Evolutionary conservation across 1,140 invertebrate genomes (phyloP).

Genomic region (Drosophila truncata): DNA sequence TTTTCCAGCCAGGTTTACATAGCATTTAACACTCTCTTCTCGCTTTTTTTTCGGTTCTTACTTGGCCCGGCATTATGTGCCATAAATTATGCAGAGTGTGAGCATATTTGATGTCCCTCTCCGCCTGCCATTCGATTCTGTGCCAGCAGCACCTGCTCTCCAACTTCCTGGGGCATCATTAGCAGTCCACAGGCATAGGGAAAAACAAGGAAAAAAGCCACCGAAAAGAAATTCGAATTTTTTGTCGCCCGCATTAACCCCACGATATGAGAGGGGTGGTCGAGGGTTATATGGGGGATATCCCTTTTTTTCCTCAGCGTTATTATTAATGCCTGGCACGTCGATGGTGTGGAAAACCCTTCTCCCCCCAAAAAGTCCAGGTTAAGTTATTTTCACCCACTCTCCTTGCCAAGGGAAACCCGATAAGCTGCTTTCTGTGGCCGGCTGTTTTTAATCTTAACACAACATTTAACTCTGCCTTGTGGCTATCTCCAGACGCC

Average conservation of each 20-base stretch:
- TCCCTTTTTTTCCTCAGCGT: constrained; percentile 14
- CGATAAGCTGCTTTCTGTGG: constrained; percentile 78
- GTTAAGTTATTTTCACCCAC: constrained; percentile 1
- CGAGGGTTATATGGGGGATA: constrained; percentile 28
- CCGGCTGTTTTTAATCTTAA: constrained; percentile 78
- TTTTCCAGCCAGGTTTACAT: constrained; percentile 57
- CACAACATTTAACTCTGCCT: constrained; percentile 79
- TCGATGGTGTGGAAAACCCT: constrained; percentile 62
- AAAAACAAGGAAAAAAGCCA: constrained; percentile 14
- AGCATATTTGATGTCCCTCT: constrained; percentile 64
- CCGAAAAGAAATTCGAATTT: constrained; percentile 33
- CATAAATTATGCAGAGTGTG: constrained; percentile 79
- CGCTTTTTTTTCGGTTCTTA: constrained; percentile 21
- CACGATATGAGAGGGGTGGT: constrained; percentile 3
- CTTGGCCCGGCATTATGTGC: constrained; percentile 39
- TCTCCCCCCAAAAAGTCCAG: constrained; percentile 35
- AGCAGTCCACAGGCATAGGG: constrained; percentile 70
- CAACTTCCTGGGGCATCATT: constrained; percentile 68
- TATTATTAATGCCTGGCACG: constrained; percentile 69
- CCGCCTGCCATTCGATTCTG: constrained; percentile 15
- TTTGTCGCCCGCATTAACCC: constrained; percentile 64
- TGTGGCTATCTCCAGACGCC: constrained; percentile 56
- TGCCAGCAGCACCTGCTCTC: constrained; percentile 64
- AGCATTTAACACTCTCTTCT: constrained; percentile 65
- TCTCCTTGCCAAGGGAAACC: constrained; percentile 12